Evolutionary conservation across 2,113 vertebrate genomes (phyloP).

Genomic region (Mionectes macconnelli): DNA sequence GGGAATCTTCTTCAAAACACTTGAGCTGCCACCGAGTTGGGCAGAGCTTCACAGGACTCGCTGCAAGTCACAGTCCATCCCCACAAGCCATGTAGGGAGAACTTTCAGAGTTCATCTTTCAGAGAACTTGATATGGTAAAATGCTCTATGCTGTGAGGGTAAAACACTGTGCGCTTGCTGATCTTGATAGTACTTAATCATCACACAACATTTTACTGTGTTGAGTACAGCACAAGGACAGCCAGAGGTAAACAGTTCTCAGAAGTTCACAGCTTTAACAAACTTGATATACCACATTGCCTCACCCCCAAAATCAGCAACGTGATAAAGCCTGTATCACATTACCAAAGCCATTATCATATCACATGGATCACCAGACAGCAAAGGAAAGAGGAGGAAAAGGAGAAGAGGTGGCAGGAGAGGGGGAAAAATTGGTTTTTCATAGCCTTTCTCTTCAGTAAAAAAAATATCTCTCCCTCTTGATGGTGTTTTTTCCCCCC

Average conservation of each 20-base stretch:
- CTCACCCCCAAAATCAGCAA: background rate
- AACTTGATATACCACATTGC: background rate
- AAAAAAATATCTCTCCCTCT: background rate
- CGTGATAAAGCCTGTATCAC: background rate
- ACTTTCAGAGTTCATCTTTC: no score
- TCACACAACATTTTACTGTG: background rate
- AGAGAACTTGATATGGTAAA: background rate
- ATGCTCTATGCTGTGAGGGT: background rate
- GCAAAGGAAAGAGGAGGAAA: background rate
- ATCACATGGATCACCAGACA: background rate
- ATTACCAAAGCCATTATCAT: background rate
- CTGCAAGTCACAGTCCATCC: background rate
- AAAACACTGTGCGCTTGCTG: background rate
- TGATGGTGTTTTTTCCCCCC: accelerated
- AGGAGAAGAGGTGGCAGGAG: background rate
- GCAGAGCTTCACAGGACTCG: background rate
- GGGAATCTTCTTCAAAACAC: background rate
- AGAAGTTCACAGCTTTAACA: background rate
- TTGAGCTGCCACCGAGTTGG: background rate
- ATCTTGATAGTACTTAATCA: background rate
- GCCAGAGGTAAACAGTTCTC: background rate
- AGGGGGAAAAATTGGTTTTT: accelerated
- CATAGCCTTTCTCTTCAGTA: background rate
- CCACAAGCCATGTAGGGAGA: background rate
- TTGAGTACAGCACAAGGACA: background rate